phyloP scores from a whole-genome alignment of 2,888 invertebrate species.

The Cryptocheilus praepositus region DNA sequence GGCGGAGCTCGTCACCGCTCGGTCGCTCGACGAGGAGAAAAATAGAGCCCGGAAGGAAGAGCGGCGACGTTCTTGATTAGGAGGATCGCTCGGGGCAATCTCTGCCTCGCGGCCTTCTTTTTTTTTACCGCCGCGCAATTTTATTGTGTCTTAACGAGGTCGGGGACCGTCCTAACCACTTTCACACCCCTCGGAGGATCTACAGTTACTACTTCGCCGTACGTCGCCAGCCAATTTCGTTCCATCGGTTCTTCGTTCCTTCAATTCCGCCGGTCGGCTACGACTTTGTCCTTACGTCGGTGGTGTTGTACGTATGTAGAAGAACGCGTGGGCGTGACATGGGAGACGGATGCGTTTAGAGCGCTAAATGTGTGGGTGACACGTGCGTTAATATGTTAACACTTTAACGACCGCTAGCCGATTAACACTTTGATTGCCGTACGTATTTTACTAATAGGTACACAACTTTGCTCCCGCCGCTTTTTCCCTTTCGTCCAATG shows the following conservation, averaged over 20 bases:
- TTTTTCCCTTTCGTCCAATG: too few species aligned
- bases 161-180: conserved; percentile 42
- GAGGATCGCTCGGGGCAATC: conserved; percentile 53
- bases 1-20: background rate
- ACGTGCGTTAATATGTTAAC: too few species aligned
- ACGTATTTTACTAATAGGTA: too few species aligned
- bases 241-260: conserved; percentile 41
- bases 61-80: conserved; percentile 48
- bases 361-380: background rate
- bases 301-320: background rate
- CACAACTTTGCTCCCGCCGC: too few species aligned
- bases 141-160: conserved; percentile 65
- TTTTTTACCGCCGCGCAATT: conserved; percentile 53
- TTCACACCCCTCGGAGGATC: conserved; percentile 19
- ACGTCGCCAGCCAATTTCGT: conserved; percentile 52
- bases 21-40: background rate
- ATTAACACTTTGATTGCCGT: too few species aligned
- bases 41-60: background rate
- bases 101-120: conserved; percentile 39
- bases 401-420: too few species aligned
- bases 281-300: background rate
- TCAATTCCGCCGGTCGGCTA: conserved; percentile 33
- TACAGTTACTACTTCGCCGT: conserved; percentile 32
- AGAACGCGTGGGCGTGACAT: background rate
- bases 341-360: too few species aligned